Evolutionary conservation across 53 echinoderm and acorn worm genomes (phyloP), one percentile per base, ranked within the genome.

Genomic region (Actinopyga echinites): DNA sequence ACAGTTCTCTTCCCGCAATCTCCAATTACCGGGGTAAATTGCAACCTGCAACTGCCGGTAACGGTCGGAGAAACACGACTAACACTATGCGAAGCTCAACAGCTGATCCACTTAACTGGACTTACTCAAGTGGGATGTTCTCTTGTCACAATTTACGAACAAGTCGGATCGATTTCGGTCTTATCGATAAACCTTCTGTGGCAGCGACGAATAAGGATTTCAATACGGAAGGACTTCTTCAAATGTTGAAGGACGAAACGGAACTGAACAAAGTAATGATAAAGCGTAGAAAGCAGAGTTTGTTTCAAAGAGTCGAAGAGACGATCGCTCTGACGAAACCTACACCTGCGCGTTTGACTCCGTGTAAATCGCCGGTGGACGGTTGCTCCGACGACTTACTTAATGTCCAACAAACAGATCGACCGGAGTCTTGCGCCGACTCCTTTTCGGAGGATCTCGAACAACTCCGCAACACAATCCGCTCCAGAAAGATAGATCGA

Each of bases 51-150:
- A 34, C 22, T 38, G 37, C 15, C 35, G 68, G 68, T 68, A 30
- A 43, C 40, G 37, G 36, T 36, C 49, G 55, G 6, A 13, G 55
- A 25, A 75, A 54, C 55, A 54, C 75, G 31, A 42, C 24, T 15
- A 62, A 62, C 28, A 49, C 75, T 0, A 8, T 26, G 9, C 49
- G 75, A 22, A 75, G 75, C 23, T 40, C 75, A 5, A 75, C 75
- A 20, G 75, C 75, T 10, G 75, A 75, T 75, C 52, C 75, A 24
- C 75, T 75, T 3, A 75, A 75, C 30, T 75, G 75, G 75, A 40
- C 75, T 13, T 75, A 75, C 44, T 53, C 75, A n/a, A 75, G 75
- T 24, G 75, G 75, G 5, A 75, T 75, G 75, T 75, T 75, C 30
- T 75, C 75, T 26, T 75, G 75, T 25, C 75, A 75, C 43, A 75